These are phyloP conservation scores for Lepeophtheirus nordmannii DNA, from an alignment of 2,888 invertebrate species.

Conservation along the genomic window DNA sequence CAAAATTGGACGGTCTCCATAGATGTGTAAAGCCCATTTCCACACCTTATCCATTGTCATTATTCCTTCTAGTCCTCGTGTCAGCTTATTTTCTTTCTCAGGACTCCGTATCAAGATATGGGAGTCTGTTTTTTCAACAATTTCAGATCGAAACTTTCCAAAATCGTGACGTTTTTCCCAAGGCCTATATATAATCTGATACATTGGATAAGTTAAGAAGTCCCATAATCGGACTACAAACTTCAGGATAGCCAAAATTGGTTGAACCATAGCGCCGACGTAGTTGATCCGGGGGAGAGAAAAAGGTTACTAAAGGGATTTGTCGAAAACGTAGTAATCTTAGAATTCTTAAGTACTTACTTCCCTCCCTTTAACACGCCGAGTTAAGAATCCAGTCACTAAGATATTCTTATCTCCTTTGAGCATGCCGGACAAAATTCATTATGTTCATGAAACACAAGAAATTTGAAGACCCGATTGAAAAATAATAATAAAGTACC, in stretches of 20 bases:
- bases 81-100: conserved; percentile 1
- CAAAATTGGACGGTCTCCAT: conserved; percentile 57
- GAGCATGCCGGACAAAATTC: background rate
- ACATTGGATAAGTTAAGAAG: conserved; percentile 16
- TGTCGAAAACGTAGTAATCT: background rate
- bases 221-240: conserved; percentile 9
- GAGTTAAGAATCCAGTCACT: background rate
- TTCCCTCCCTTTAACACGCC: background rate
- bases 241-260: background rate
- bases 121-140: background rate
- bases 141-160: background rate
- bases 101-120: conserved; percentile 5
- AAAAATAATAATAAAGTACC: too few relatives aligned
- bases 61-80: background rate
- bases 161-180: conserved; percentile 6
- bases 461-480: too few relatives aligned
- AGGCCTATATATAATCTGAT: conserved; percentile 10
- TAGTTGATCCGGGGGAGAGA: background rate
- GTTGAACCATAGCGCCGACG: background rate
- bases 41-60: conserved; percentile 1
- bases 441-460: too few relatives aligned
- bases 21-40: conserved; percentile 36
- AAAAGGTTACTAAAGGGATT: background rate
- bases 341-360: background rate
- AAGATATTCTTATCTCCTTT: background rate